Conservation (phyloP, 2,113 vertebrate species). For the Chloropsis hardwickii region DNA sequence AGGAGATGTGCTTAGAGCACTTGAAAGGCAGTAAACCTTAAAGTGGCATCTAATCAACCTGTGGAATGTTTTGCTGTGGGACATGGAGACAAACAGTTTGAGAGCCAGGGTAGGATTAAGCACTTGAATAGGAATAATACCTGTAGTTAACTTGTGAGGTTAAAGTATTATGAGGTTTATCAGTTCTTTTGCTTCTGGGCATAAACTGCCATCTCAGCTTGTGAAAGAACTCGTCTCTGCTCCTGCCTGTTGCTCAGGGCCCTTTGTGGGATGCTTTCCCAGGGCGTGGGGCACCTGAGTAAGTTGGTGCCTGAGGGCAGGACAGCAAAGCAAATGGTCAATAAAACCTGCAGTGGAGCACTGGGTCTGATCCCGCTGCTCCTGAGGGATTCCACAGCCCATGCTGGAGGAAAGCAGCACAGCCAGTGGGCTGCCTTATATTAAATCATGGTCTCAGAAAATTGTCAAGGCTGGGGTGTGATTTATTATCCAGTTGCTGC, state of each 20-base stretch:
- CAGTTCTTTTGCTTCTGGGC: conserved; percentile 46
- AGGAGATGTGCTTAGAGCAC: background rate
- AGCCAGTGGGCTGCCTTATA: background rate
- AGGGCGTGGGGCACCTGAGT: background rate
- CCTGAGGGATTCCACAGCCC: background rate
- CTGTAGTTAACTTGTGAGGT: conserved; percentile 28
- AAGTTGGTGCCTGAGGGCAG: background rate
- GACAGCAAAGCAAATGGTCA: background rate
- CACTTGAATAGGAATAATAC: conserved; percentile 38
- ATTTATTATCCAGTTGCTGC: background rate
- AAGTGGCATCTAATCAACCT: conserved; percentile 25
- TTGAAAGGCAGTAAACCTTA: conserved; percentile 6
- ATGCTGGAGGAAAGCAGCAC: background rate
- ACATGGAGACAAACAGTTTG: conserved; percentile 10
- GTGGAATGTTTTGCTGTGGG: conserved; percentile 57
- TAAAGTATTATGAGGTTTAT: conserved; percentile 49
- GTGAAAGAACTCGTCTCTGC: background rate
- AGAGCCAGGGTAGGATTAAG: conserved; percentile 35
- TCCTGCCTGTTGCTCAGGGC: background rate
- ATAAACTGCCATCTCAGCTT: conserved; percentile 36
- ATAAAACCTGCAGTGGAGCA: background rate
- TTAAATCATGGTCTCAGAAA: background rate
- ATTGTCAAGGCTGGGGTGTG: background rate
- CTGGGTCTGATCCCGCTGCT: background rate
- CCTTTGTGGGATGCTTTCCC: background rate